Evolutionary conservation across 2,888 invertebrate species (phyloP).

Genomic region (Yponomeuta plumbellus): DNA sequence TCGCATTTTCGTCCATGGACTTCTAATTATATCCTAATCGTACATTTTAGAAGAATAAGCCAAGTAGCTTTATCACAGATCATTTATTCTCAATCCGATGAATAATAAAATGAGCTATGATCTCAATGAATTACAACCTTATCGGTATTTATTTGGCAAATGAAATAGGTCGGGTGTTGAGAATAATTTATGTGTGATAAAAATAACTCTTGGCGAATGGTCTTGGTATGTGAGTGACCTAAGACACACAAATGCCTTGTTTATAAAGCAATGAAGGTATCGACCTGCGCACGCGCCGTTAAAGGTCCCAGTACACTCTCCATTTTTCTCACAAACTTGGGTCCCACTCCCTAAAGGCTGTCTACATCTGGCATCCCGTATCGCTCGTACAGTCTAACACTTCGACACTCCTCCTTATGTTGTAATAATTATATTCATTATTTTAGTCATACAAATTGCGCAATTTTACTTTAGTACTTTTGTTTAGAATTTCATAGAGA

Average conservation of each 20-base stretch:
- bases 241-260: slow-evolving; percentile 57
- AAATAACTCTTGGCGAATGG: slow-evolving; percentile 10
- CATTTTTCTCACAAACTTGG: too few species aligned
- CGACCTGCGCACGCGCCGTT: background rate
- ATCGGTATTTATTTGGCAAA: background rate
- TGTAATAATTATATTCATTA: too few species aligned
- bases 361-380: too few species aligned
- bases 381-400: too few species aligned
- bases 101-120: background rate
- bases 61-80: background rate
- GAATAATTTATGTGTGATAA: slow-evolving; percentile 3
- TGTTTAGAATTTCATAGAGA: too few species aligned
- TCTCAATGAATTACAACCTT: background rate
- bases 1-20: slow-evolving; percentile 52
- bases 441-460: too few species aligned
- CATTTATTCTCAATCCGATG: background rate
- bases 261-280: slow-evolving; percentile 49
- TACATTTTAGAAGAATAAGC: background rate
- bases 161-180: background rate
- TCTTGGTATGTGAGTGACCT: slow-evolving; percentile 21
- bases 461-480: too few species aligned
- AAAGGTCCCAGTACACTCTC: too few species aligned
- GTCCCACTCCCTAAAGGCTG: too few species aligned
- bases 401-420: too few species aligned
- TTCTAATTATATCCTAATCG: background rate